Conservation (phyloP, 2,888 invertebrate species). For the Ichneumoninae sp. region DNA sequence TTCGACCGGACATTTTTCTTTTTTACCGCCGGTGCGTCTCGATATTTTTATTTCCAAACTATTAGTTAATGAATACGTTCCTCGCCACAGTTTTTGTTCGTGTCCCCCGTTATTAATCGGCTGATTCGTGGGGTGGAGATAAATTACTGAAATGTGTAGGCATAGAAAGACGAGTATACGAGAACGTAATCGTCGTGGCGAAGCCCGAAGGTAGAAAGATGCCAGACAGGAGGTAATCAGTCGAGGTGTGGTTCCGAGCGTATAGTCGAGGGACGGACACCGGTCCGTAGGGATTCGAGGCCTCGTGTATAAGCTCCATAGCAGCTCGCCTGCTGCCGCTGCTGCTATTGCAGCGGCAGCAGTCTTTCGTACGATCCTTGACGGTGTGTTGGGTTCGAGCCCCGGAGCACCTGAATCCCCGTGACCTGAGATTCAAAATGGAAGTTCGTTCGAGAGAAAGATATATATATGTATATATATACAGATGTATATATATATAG, state of each 20-base stretch:
- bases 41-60: background rate
- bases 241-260: constrained; percentile 60
- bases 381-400: constrained; percentile 53
- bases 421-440: constrained; percentile 73
- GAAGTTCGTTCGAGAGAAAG: constrained; percentile 70
- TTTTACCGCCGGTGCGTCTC: background rate
- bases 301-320: constrained; percentile 26
- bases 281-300: constrained; percentile 56
- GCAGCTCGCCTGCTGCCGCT: constrained; percentile 33
- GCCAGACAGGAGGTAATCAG: constrained; percentile 62
- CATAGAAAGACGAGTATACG: constrained; percentile 27
- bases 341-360: constrained; percentile 14
- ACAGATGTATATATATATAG: too few relatives aligned
- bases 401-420: constrained; percentile 68
- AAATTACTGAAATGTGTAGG: constrained; percentile 16
- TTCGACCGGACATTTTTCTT: constrained; percentile 24
- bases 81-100: background rate
- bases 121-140: constrained; percentile 9
- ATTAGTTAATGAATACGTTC: constrained; percentile 6
- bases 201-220: constrained; percentile 26
- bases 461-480: constrained; percentile 21
- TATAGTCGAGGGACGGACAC: constrained; percentile 52
- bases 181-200: constrained; percentile 37
- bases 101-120: constrained; percentile 12
- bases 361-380: constrained; percentile 51